Percentiles rank a stretch among this genome's conserved stretches.
Conservation (phyloP, 23 tunicate species). For the Ciona savignyi region DNA sequence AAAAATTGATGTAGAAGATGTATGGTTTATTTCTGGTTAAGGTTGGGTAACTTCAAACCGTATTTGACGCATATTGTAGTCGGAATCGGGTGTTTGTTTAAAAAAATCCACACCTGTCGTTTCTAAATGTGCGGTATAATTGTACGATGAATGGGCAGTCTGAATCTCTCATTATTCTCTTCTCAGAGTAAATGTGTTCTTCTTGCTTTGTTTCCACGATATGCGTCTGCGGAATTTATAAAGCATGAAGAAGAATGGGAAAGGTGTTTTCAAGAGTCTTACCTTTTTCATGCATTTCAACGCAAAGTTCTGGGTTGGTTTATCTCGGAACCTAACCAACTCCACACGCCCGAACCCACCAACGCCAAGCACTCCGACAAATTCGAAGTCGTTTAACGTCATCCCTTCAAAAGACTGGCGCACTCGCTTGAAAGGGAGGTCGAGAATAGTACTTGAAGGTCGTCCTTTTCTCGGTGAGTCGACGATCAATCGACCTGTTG, state of each 20-base stretch:
- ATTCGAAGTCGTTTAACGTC: slow-evolving; percentile 52
- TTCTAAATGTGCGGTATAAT: slow-evolving; percentile 28
- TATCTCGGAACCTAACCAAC: slow-evolving; percentile 21
- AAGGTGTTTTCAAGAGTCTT: too few relatives aligned
- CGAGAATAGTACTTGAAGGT: slow-evolving; percentile 20
- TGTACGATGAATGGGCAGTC: slow-evolving; percentile 30
- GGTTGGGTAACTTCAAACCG: too few relatives aligned
- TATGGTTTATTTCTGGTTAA: too few relatives aligned
- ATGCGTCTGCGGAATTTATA: slow-evolving; percentile 9
- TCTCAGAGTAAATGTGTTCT: slow-evolving; percentile 36
- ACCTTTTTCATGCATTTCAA: slow-evolving; percentile 98
- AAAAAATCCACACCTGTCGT: slow-evolving; percentile 13
- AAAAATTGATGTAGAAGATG: too few relatives aligned
- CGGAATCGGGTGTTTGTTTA: not conserved
- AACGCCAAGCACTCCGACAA: slow-evolving; percentile 66
- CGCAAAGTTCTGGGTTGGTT: slow-evolving; percentile 54
- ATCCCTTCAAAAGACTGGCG: slow-evolving; percentile 26
- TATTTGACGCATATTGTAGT: too few relatives aligned
- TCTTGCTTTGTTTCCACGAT: slow-evolving; percentile 38
- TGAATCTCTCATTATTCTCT: slow-evolving; percentile 14
- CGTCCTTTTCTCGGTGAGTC: slow-evolving; percentile 6
- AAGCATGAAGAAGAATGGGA: too few relatives aligned
- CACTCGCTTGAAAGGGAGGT: slow-evolving; percentile 15
- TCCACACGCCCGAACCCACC: slow-evolving; percentile 99
- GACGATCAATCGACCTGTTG: not conserved